Percentiles rank a stretch among this genome's conserved stretches.
Conservation (phyloP, 2,113 vertebrate genomes). For the Leucoraja erinaceus region DNA sequence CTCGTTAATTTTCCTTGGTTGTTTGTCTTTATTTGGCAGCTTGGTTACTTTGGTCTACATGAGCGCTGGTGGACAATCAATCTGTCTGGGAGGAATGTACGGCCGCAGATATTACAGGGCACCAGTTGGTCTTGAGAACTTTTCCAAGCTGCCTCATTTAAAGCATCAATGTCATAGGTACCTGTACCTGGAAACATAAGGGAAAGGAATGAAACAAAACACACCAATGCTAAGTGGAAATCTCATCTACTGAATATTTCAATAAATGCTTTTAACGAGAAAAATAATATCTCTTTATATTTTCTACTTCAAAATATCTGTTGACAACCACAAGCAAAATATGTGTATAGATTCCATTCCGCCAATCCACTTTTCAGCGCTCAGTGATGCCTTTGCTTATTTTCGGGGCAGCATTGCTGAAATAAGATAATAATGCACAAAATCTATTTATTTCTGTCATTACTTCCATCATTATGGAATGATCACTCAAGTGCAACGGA, state of each 20-base stretch:
- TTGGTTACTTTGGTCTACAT: conserved; percentile 58
- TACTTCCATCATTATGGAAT: too few relatives aligned
- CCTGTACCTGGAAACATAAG: conserved; percentile 63
- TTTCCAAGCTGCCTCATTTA: conserved; percentile 66
- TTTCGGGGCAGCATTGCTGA: neutral
- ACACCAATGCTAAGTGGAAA: conserved; percentile 57
- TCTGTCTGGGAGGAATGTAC: conserved; percentile 70
- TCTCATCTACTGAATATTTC: conserved; percentile 54
- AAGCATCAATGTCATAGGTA: conserved; percentile 64
- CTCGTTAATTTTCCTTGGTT: neutral
- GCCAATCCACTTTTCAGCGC: neutral
- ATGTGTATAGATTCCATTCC: neutral
- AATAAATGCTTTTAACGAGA: neutral
- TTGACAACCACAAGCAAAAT: neutral
- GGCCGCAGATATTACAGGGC: conserved; percentile 63
- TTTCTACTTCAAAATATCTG: neutral
- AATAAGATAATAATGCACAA: neutral
- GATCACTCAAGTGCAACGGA: neutral
- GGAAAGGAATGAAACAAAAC: conserved; percentile 48
- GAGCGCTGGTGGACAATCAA: conserved; percentile 64
- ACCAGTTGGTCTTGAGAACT: conserved; percentile 64
- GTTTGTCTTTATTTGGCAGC: conserved; percentile 42
- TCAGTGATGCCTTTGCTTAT: neutral
- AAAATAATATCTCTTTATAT: neutral
- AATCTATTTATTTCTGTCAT: neutral